Evolutionary conservation across 2,888 invertebrate species (phyloP).

Genomic region (Nephrotoma guestfalica): DNA sequence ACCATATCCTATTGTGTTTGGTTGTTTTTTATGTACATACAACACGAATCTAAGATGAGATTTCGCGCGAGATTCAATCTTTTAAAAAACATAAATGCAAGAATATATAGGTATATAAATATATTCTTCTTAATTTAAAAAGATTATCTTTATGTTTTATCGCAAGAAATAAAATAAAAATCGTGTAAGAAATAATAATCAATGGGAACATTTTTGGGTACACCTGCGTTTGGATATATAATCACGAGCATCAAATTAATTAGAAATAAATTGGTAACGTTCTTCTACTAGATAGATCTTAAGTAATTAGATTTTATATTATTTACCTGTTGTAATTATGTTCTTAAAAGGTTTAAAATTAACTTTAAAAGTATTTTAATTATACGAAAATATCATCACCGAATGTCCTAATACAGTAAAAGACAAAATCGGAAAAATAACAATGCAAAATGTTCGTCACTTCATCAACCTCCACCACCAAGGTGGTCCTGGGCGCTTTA

Average conservation of each 20-base stretch:
- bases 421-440: no score
- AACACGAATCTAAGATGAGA: neutral
- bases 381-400: no score
- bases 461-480: no score
- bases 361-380: no score
- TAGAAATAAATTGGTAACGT: neutral
- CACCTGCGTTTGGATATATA: neutral
- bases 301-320: neutral
- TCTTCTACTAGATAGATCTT: neutral
- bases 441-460: no score
- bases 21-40: neutral
- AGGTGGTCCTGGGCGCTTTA: no score
- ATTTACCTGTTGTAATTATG: neutral
- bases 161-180: neutral
- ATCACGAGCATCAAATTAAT: neutral
- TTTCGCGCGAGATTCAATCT: neutral
- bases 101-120: neutral
- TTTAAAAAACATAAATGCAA: neutral
- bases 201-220: neutral
- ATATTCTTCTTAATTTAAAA: neutral
- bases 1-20: neutral
- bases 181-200: neutral
- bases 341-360: no score
- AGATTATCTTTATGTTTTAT: neutral
- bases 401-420: no score